Conservation (phyloP, 53 echinoderm and acorn worm species). For the Holothuria leucospilota region DNA sequence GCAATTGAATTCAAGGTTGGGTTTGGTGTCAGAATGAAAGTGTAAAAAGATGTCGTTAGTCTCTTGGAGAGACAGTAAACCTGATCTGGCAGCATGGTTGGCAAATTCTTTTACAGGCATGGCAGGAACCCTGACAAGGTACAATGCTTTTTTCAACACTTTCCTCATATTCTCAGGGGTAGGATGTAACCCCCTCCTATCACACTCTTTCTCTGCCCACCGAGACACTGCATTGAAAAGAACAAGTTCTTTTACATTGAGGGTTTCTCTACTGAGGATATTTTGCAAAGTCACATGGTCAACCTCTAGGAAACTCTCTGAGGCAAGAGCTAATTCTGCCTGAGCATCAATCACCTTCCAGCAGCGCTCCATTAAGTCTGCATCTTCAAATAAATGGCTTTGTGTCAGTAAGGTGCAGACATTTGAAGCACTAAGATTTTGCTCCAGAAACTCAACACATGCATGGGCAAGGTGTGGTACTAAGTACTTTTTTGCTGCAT, state of each 20-base stretch:
- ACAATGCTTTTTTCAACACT: slow-evolving; percentile 85
- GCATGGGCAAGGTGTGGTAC: slow-evolving; percentile 92
- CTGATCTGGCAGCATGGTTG: slow-evolving; percentile 82
- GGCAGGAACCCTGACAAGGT: slow-evolving; percentile 90
- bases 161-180: slow-evolving; percentile 85
- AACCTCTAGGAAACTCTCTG: slow-evolving; percentile 95
- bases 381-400: slow-evolving; percentile 95
- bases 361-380: slow-evolving; percentile 93
- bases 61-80: slow-evolving; percentile 86
- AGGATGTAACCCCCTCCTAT: slow-evolving; percentile 66
- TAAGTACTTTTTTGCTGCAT: slow-evolving; percentile 98
- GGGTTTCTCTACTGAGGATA: slow-evolving; percentile 89
- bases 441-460: slow-evolving; percentile 92
- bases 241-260: slow-evolving; percentile 95
- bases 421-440: slow-evolving; percentile 87
- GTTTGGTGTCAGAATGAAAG: slow-evolving; percentile 83
- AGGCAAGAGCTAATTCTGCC: slow-evolving; percentile 90
- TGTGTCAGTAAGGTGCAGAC: slow-evolving; percentile 92
- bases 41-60: slow-evolving; percentile 90
- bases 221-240: slow-evolving; percentile 85
- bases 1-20: slow-evolving; percentile 84
- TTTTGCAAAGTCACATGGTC: slow-evolving; percentile 84
- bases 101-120: slow-evolving; percentile 95
- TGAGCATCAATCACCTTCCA: slow-evolving; percentile 99
- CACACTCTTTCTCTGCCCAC: slow-evolving; percentile 96